Evolutionary conservation across 2,113 vertebrate genomes (phyloP).

Genomic region (Amia ocellicauda): DNA sequence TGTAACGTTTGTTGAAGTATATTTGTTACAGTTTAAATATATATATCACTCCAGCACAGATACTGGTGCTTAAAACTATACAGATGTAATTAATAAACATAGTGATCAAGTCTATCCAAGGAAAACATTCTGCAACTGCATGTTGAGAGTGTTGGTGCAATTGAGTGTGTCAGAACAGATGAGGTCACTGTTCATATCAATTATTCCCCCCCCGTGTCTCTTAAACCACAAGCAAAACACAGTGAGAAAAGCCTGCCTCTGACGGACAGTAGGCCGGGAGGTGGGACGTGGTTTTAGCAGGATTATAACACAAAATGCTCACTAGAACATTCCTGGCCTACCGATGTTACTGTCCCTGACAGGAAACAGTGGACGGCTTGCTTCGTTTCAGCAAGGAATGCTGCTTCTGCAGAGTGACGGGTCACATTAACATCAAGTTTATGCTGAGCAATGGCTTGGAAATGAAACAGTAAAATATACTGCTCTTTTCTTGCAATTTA

Average conservation of each 20-base stretch:
- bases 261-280: no score
- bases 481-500: background rate
- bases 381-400: slow-evolving; percentile 29
- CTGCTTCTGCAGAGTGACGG: slow-evolving; percentile 53
- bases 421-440: slow-evolving; percentile 57
- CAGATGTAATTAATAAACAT: no score
- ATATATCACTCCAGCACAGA: no score
- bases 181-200: no score
- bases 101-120: no score
- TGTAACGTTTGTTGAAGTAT: no score
- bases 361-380: background rate
- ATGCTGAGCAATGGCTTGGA: slow-evolving; percentile 30
- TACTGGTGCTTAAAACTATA: no score
- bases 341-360: background rate
- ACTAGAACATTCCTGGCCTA: background rate
- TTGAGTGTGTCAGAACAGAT: no score
- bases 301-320: background rate
- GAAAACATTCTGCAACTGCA: no score
- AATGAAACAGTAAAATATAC: slow-evolving; percentile 10
- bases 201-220: no score
- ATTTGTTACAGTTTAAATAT: no score
- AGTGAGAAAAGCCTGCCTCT: background rate
- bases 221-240: background rate
- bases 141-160: no score
- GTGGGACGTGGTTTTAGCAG: background rate